phyloP scores from a whole-genome alignment of 2,113 vertebrate genomes.

The Hystrix brachyura region DNA sequence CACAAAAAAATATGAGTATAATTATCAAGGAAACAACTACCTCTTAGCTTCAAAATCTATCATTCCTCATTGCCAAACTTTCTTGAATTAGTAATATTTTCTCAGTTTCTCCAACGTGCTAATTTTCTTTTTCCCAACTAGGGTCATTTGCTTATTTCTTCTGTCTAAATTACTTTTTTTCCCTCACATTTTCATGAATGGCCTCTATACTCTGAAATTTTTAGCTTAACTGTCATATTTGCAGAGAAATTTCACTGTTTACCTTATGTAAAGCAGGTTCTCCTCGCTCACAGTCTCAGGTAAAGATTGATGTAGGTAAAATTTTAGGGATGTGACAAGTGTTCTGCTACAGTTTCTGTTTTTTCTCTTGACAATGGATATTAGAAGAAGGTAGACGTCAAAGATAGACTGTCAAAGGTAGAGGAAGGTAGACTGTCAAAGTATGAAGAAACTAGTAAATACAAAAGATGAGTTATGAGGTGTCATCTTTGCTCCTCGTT shows the following conservation, averaged over 20 bases:
- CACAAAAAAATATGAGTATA: not conserved
- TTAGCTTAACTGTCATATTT: not conserved
- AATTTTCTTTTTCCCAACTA: not conserved
- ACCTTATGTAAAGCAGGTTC: not conserved
- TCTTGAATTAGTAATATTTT: not conserved
- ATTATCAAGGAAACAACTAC: not conserved
- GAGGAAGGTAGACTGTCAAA: not conserved
- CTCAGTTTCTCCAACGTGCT: conserved; percentile 9
- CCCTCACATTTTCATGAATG: not conserved
- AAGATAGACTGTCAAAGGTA: not conserved
- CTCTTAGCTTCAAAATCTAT: conserved; percentile 16
- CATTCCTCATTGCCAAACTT: not conserved
- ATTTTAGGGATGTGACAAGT: not conserved
- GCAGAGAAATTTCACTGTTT: conserved; percentile 12
- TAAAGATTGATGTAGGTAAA: not conserved
- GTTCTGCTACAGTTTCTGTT: not conserved
- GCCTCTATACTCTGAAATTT: not conserved
- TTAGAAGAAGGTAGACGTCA: not conserved
- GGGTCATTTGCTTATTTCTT: not conserved
- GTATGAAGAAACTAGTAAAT: not conserved
- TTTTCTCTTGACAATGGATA: not conserved
- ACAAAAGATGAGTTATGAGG: not conserved
- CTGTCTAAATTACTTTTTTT: not conserved
- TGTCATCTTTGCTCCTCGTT: not conserved
- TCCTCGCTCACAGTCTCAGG: not conserved